A percentile compares a stretch with the other conserved stretches of the same genome.
Conservation (phyloP, 2,888 invertebrate genomes). For the Drepanosiphum platanoidis region DNA sequence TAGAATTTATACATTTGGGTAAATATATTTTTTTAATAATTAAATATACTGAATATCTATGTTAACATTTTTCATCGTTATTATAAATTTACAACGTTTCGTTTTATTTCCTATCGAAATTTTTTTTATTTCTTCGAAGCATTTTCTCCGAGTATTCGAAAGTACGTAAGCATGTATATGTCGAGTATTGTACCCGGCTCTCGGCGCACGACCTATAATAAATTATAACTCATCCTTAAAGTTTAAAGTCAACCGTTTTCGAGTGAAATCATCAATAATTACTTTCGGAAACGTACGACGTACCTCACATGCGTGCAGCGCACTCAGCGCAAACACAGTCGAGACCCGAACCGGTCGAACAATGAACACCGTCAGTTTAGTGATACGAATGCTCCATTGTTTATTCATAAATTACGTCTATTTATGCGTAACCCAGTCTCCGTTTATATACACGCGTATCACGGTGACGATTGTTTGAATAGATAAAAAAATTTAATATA, state of each 20-base stretch:
- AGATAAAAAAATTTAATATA: constrained; percentile 28
- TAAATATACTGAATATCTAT: no score
- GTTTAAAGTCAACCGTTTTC: neutral
- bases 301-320: neutral
- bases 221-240: neutral
- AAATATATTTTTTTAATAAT: no score
- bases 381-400: constrained; percentile 25
- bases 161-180: neutral
- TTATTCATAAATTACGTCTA: constrained; percentile 24
- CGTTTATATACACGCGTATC: neutral
- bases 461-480: constrained; percentile 30
- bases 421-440: neutral
- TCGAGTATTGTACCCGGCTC: neutral
- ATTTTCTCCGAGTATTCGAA: neutral
- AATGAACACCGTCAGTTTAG: constrained; percentile 10
- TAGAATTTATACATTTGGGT: no score
- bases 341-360: constrained; percentile 3
- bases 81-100: no score
- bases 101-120: no score
- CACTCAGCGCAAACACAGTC: neutral
- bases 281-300: neutral
- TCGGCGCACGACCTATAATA: no score
- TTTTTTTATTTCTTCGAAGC: no score
- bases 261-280: neutral
- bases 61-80: no score